Conservation (phyloP, 2,888 invertebrate species). For the Oeneis ivallda region DNA sequence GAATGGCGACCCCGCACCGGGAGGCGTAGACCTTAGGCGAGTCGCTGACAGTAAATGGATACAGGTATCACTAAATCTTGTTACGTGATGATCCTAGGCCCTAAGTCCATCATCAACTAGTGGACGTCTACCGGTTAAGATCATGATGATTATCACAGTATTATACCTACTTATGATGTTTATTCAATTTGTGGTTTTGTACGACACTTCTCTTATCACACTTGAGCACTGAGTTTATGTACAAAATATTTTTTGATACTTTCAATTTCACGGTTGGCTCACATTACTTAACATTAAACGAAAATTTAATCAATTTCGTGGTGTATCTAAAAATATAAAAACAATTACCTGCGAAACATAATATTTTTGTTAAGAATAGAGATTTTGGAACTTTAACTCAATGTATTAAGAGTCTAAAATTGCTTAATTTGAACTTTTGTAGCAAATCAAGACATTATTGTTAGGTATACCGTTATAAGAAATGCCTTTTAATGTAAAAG, state of each 20-base stretch:
- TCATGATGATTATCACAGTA: no score
- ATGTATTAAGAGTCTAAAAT: not conserved
- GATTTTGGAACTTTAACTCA: not conserved
- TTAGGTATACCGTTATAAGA: not conserved
- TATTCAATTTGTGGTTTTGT: no score
- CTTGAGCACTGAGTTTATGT: not conserved
- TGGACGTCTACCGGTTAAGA: no score
- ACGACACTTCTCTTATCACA: no score
- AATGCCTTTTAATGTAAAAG: not conserved
- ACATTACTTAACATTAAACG: slow-evolving; percentile 40
- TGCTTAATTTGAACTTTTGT: not conserved
- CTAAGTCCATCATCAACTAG: no score
- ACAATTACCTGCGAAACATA: not conserved
- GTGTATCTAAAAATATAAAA: slow-evolving; percentile 5
- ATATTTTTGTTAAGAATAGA: not conserved
- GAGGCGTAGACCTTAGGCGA: no score
- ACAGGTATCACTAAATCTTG: no score
- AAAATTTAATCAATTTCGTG: slow-evolving; percentile 21
- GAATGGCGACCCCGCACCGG: no score
- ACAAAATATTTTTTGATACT: slow-evolving; percentile 16
- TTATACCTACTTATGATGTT: no score
- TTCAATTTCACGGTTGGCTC: slow-evolving; percentile 53
- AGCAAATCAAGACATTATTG: not conserved
- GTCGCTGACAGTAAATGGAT: no score
- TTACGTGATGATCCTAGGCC: no score